Evolutionary conservation across 2,888 invertebrate species (phyloP).

Genomic region (Steinernema hermaphroditum): DNA sequence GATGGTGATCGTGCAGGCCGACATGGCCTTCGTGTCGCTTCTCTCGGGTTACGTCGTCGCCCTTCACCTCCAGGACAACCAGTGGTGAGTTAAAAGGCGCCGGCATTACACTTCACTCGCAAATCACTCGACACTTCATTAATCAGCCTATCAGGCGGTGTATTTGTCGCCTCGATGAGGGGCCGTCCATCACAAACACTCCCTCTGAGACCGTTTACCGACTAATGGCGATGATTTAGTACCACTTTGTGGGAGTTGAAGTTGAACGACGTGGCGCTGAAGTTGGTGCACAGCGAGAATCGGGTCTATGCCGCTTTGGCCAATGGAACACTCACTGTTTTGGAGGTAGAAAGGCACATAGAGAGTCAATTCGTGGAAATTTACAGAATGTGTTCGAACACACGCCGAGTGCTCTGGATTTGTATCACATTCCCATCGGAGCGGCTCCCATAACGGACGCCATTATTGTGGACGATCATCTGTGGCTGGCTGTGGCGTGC

Average conservation of each 20-base stretch:
- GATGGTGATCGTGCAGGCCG: conserved; percentile 66
- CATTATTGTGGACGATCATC: conserved; percentile 66
- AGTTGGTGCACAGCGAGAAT: conserved; percentile 67
- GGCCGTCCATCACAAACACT: conserved; percentile 1
- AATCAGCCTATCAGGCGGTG: conserved; percentile 14
- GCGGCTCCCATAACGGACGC: conserved; percentile 69
- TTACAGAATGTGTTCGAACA: conserved; percentile 57
- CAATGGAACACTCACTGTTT: conserved; percentile 70
- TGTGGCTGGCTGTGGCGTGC: conserved; percentile 71
- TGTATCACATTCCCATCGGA: conserved; percentile 70
- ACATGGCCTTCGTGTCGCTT: conserved; percentile 69
- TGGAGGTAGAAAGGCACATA: no score
- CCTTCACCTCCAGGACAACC: conserved; percentile 59
- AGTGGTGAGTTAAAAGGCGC: conserved; percentile 55
- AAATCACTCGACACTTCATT: background rate
- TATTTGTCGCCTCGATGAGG: background rate
- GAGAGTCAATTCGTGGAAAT: background rate
- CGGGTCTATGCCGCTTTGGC: conserved; percentile 70
- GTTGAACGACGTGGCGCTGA: conserved; percentile 69
- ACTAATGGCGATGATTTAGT: conserved; percentile 38
- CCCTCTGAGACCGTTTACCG: background rate
- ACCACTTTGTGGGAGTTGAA: conserved; percentile 68
- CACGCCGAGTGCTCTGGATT: conserved; percentile 66
- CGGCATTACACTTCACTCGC: background rate
- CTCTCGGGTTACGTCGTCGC: conserved; percentile 68